Evolutionary conservation across 2,113 vertebrate species (phyloP).

Genomic region (Dunckerocampus dactyliophorus): DNA sequence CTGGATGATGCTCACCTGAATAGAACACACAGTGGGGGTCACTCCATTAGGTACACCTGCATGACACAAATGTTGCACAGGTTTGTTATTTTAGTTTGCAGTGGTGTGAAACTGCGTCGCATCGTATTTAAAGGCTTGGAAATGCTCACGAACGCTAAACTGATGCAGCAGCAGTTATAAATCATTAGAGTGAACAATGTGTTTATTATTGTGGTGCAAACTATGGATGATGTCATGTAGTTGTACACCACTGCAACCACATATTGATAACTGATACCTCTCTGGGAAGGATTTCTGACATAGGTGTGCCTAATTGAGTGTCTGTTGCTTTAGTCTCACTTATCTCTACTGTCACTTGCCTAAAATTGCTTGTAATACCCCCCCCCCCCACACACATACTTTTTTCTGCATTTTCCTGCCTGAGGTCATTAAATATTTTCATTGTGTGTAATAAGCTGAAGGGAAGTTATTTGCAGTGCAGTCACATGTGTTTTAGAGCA

Average conservation of each 20-base stretch:
- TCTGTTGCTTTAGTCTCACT: not conserved
- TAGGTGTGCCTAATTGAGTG: too few relatives aligned
- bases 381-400: not conserved
- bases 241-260: too few relatives aligned
- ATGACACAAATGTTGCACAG: not conserved
- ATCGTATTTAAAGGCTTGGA: not conserved
- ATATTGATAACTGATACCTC: too few relatives aligned
- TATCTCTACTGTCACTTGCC: not conserved
- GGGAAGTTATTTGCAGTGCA: conserved; percentile 39
- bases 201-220: too few relatives aligned
- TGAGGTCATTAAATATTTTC: conserved; percentile 8
- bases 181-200: too few relatives aligned
- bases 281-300: too few relatives aligned
- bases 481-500: conserved; percentile 57
- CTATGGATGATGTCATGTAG: too few relatives aligned
- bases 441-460: conserved; percentile 11
- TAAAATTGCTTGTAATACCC: conserved; percentile 1
- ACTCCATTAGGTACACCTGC: not conserved
- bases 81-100: not conserved
- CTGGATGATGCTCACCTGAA: conserved; percentile 16
- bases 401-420: conserved; percentile 4
- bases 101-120: not conserved
- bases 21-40: not conserved
- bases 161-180: too few relatives aligned
- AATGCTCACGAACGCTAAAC: not conserved